A percentile compares a stretch with the other conserved stretches of the same genome.
Conservation (phyloP, 1,140 invertebrate species). For the Halesus radiatus region DNA sequence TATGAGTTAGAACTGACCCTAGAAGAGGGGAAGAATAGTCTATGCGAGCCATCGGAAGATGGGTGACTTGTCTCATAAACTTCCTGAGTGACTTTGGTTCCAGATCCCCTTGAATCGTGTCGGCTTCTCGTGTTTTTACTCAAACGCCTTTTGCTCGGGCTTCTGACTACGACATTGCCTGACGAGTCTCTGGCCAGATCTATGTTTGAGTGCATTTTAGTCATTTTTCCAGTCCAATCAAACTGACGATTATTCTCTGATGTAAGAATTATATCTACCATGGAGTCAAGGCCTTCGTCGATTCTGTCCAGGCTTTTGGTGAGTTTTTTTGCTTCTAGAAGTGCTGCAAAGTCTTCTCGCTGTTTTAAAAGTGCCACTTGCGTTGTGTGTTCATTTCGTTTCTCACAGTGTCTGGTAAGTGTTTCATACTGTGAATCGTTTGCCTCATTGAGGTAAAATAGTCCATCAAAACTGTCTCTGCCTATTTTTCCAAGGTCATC, state of each 20-base stretch:
- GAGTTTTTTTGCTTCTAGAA: conserved; percentile 71
- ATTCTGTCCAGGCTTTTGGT: conserved; percentile 85
- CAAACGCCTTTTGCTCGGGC: conserved; percentile 61
- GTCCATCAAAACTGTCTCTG: conserved; percentile 68
- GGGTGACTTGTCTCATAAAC: conserved; percentile 54
- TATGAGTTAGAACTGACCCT: conserved; percentile 63
- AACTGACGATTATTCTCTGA: conserved; percentile 68
- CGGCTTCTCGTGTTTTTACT: conserved; percentile 54
- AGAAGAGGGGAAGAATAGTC: conserved; percentile 62
- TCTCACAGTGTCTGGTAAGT: conserved; percentile 61
- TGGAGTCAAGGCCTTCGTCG: conserved; percentile 80
- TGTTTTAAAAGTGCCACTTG: conserved; percentile 56
- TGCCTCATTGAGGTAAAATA: conserved; percentile 63
- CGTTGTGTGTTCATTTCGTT: conserved; percentile 61
- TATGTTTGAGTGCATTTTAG: conserved; percentile 67
- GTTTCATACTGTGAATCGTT: conserved; percentile 63
- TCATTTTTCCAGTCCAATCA: conserved; percentile 65
- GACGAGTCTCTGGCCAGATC: conserved; percentile 65
- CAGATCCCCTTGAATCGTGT: conserved; percentile 60
- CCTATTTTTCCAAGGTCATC: conserved; percentile 49
- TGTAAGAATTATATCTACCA: conserved; percentile 79
- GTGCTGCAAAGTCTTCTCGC: conserved; percentile 64
- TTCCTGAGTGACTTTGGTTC: conserved; percentile 60
- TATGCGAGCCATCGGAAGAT: conserved; percentile 64
- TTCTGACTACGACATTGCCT: conserved; percentile 60